These are phyloP conservation scores for Anser cygnoides DNA, from an alignment of 2,113 vertebrate genomes.

Conservation along the genomic window DNA sequence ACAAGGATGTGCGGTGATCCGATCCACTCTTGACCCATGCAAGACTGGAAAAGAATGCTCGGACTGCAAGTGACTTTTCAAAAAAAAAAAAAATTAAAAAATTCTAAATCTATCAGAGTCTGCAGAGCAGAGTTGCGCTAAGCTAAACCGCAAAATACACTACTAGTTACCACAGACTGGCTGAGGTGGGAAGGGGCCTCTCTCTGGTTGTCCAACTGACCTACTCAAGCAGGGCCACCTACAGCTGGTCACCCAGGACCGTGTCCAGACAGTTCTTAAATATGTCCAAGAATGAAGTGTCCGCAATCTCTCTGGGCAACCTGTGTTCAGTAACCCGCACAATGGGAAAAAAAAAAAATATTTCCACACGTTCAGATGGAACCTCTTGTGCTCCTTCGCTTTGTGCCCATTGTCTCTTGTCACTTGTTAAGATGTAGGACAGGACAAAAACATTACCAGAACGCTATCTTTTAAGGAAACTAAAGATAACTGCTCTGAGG, in stretches of 20 bases:
- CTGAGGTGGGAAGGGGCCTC: not conserved
- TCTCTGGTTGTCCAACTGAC: accelerated
- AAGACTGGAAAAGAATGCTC: not conserved
- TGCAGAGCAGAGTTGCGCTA: not conserved
- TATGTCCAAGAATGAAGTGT: not conserved
- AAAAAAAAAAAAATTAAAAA: not conserved
- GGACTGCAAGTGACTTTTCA: not conserved
- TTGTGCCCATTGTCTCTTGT: not conserved
- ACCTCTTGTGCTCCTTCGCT: not conserved
- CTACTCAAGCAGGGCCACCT: not conserved
- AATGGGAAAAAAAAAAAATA: not conserved
- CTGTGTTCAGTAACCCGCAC: not conserved
- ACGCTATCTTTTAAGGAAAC: not conserved
- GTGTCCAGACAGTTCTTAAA: not conserved
- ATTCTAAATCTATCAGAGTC: not conserved
- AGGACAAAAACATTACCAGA: not conserved
- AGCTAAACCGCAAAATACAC: not conserved
- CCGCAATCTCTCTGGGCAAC: not conserved
- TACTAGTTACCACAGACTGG: not conserved
- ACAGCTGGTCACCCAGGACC: not conserved
- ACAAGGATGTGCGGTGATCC: not conserved
- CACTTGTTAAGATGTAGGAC: too few species aligned
- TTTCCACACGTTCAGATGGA: not conserved
- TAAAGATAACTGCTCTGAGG: not conserved
- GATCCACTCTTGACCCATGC: not conserved